Evolutionary conservation across 2,797 vertebrate species (phyloP).

Genomic region (Balearica regulorum): DNA sequence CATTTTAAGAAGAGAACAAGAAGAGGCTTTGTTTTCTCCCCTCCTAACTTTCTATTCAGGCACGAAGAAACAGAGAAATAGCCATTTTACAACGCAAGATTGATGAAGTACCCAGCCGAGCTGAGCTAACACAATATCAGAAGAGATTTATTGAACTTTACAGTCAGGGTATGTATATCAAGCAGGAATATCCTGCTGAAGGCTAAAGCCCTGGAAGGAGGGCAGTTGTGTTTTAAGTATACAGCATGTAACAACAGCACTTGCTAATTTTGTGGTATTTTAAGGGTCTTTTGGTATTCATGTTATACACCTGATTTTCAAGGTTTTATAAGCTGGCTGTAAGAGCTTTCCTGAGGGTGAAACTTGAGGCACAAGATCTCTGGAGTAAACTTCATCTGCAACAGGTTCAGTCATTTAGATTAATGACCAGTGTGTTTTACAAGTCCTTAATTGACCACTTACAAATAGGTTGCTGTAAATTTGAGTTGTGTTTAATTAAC

Average conservation of each 20-base stretch:
- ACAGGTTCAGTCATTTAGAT: not conserved
- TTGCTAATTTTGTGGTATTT: not conserved
- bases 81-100: constrained; percentile 95
- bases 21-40: constrained; percentile 38
- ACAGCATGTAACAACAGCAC: not conserved
- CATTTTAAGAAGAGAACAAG: constrained; percentile 47
- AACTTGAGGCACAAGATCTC: not conserved
- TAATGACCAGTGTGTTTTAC: not conserved
- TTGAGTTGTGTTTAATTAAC: not conserved
- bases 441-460: not conserved
- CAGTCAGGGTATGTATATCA: constrained; percentile 86
- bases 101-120: constrained; percentile 94
- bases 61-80: constrained; percentile 95
- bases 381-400: not conserved
- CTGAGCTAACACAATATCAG: constrained; percentile 97
- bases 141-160: constrained; percentile 99
- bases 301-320: not conserved
- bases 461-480: not conserved
- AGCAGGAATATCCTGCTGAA: not conserved
- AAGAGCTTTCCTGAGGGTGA: not conserved
- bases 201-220: constrained; percentile 4
- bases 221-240: not conserved
- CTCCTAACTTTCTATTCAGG: constrained; percentile 76
- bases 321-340: not conserved
- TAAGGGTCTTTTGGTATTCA: not conserved